A percentile compares a stretch with the other conserved stretches of the same genome.
These are phyloP conservation scores for Lissonota sp. DNA, from an alignment of 2,888 invertebrate species.

Conservation along the genomic window DNA sequence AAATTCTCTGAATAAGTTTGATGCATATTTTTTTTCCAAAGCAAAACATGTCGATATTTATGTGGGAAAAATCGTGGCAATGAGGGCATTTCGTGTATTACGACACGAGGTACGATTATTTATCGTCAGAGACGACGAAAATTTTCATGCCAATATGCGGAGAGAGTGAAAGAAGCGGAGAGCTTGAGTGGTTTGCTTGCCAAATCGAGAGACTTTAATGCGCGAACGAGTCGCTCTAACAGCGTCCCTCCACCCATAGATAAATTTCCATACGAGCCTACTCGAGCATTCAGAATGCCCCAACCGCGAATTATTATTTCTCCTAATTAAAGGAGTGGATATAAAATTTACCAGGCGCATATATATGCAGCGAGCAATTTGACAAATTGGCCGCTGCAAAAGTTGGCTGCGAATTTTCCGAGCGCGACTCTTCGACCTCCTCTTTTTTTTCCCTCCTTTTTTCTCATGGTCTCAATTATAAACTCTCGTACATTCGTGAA, in stretches of 20 bases:
- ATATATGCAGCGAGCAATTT: neutral
- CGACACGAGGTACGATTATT: constrained; percentile 32
- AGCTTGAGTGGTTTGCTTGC: constrained; percentile 21
- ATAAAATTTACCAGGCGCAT: neutral
- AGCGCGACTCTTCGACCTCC: constrained; percentile 15
- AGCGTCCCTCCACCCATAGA: constrained; percentile 9
- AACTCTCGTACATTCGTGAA: constrained; percentile 53
- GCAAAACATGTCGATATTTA: too few species aligned
- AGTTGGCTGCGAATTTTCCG: constrained; percentile 24
- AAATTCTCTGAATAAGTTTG: too few species aligned
- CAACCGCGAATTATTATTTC: constrained; percentile 20
- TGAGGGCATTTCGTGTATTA: too few species aligned
- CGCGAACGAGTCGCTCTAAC: constrained; percentile 44
- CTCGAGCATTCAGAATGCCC: too few species aligned
- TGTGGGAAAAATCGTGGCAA: too few species aligned
- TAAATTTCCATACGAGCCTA: constrained; percentile 2
- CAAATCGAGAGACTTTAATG: constrained; percentile 55
- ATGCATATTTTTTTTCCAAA: too few species aligned
- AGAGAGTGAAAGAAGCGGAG: constrained; percentile 27
- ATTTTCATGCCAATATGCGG: constrained; percentile 31
- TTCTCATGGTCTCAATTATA: constrained; percentile 42
- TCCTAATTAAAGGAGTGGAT: constrained; percentile 4
- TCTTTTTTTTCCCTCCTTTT: neutral
- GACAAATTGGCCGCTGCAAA: neutral
- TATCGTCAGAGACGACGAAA: constrained; percentile 10